Evolutionary conservation across 2,113 vertebrate species (phyloP).

Genomic region (Campylorhamphus procurvoides): DNA sequence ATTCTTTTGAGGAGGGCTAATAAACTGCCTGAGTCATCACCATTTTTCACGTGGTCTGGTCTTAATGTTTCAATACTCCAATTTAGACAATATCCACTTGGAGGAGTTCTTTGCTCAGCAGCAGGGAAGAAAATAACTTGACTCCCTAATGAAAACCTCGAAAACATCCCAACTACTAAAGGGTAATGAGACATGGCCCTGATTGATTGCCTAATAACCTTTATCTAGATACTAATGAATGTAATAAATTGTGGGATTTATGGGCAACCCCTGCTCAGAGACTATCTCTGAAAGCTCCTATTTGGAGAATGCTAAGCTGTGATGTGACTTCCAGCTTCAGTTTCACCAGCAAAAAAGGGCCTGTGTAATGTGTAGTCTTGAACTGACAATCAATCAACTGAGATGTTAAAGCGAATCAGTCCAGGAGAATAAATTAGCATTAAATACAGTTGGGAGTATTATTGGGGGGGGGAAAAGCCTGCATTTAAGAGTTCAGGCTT

Average conservation of each 20-base stretch:
- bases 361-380: background rate
- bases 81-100: slow-evolving; percentile 20
- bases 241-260: slow-evolving; percentile 53
- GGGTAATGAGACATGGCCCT: slow-evolving; percentile 45
- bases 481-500: background rate
- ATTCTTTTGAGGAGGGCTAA: background rate
- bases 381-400: slow-evolving; percentile 17
- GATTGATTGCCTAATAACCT: slow-evolving; percentile 60
- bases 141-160: slow-evolving; percentile 15
- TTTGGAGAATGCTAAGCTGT: background rate
- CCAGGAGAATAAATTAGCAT: background rate
- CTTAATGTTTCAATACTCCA: slow-evolving; percentile 4
- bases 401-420: background rate
- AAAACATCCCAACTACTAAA: slow-evolving; percentile 54
- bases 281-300: slow-evolving; percentile 19
- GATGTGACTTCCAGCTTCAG: background rate
- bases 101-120: slow-evolving; percentile 45
- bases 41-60: background rate
- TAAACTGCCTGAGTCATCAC: slow-evolving; percentile 19
- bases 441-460: slow-evolving; percentile 3
- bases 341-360: background rate
- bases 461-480: background rate
- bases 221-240: slow-evolving; percentile 53
- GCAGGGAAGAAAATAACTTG: slow-evolving; percentile 40
- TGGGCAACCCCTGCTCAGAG: background rate